Percentiles rank a stretch among this genome's conserved stretches.
Evolutionary conservation across 2,888 invertebrate species (phyloP).

Genomic region (Euplexia lucipara): DNA sequence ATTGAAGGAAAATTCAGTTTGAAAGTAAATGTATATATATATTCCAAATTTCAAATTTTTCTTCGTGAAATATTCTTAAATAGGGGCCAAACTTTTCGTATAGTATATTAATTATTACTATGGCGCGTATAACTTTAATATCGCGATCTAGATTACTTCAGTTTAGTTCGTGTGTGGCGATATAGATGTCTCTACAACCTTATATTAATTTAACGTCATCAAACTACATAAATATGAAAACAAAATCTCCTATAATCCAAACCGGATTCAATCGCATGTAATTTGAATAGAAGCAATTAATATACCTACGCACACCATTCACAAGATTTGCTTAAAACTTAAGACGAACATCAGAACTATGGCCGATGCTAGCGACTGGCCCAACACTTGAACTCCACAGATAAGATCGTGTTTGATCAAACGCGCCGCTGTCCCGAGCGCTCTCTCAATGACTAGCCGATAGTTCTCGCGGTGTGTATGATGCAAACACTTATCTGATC

Average conservation of each 20-base stretch:
- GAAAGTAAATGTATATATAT: too few relatives aligned
- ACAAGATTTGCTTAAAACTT: slow-evolving; percentile 40
- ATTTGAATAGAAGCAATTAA: slow-evolving; percentile 31
- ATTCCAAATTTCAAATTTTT: too few relatives aligned
- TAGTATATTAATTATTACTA: too few relatives aligned
- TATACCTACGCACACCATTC: slow-evolving; percentile 25
- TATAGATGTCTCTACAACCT: background rate
- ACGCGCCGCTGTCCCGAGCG: slow-evolving; percentile 33
- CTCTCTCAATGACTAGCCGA: slow-evolving; percentile 45
- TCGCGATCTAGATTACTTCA: too few relatives aligned
- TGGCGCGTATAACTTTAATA: too few relatives aligned
- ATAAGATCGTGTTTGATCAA: slow-evolving; percentile 51
- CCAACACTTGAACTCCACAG: slow-evolving; percentile 53
- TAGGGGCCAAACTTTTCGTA: too few relatives aligned
- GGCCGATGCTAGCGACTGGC: slow-evolving; percentile 13
- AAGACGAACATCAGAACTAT: slow-evolving; percentile 24
- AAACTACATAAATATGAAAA: background rate
- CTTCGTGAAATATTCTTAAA: too few relatives aligned
- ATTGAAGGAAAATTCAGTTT: too few relatives aligned
- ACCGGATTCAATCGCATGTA: slow-evolving; percentile 7
- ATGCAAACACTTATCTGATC: slow-evolving; percentile 57
- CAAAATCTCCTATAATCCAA: background rate
- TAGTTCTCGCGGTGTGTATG: slow-evolving; percentile 54
- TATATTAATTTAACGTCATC: background rate
- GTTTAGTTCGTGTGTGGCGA: too few relatives aligned